Conservation (phyloP, 2,888 invertebrate species). For the Leptinotarsa peninsularis region DNA sequence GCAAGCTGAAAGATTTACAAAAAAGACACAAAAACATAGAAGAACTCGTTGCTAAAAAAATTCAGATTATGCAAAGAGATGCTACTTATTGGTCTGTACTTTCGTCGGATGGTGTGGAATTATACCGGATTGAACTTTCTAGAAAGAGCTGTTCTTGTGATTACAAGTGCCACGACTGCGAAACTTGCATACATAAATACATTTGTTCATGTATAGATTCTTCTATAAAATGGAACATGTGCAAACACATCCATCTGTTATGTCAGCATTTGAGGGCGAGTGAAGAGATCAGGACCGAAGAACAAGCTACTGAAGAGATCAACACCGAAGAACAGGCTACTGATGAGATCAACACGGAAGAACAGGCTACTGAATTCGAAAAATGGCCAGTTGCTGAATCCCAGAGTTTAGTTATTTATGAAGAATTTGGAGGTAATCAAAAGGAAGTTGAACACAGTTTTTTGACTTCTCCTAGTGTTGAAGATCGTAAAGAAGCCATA, state of each 20-base stretch:
- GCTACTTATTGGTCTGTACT: not conserved
- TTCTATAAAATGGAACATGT: conserved; percentile 30
- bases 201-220: conserved; percentile 32
- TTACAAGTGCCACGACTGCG: conserved; percentile 17
- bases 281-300: not conserved
- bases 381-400: not conserved
- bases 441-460: not conserved
- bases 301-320: not conserved
- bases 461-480: not conserved
- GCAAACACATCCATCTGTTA: conserved; percentile 33
- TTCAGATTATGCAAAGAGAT: not conserved
- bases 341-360: not conserved
- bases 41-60: not conserved
- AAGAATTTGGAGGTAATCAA: not conserved
- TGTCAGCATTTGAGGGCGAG: conserved; percentile 8
- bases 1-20: conserved; percentile 3
- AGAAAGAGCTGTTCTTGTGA: conserved; percentile 17
- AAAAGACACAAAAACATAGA: conserved; percentile 4
- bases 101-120: not conserved
- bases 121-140: conserved; percentile 6
- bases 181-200: conserved; percentile 28
- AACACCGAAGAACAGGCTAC: not conserved
- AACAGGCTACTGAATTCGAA: not conserved
- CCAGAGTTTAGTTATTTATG: not conserved
- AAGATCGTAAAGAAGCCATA: not conserved